Conservation (phyloP, 2,797 vertebrate genomes). For the Alectoris magna region DNA sequence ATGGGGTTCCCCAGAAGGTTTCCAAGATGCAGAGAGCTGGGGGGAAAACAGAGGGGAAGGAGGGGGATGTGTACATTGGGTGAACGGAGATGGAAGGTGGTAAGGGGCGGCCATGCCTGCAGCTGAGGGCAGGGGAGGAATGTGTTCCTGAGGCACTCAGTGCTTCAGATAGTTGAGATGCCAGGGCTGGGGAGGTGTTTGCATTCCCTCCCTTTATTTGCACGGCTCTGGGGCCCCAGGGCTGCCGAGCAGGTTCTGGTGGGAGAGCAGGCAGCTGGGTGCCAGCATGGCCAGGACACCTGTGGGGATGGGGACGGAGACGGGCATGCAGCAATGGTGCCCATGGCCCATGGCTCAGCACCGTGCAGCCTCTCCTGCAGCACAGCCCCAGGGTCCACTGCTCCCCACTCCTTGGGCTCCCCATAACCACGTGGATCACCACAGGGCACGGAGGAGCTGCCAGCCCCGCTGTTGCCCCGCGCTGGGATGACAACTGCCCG, state of each 20-base stretch:
- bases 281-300: neutral
- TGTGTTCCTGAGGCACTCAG: conserved; percentile 54
- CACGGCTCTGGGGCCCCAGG: conserved; percentile 42
- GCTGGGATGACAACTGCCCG: neutral
- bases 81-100: neutral
- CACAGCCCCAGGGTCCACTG: neutral
- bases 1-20: neutral
- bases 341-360: neutral
- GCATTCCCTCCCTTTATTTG: conserved; percentile 61
- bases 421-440: accelerated
- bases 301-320: neutral
- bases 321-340: neutral
- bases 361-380: neutral
- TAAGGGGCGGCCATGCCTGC: accelerated
- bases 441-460: accelerated
- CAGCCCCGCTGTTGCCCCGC: neutral
- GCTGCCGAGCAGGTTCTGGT: conserved; percentile 45
- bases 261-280: neutral
- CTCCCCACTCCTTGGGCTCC: neutral
- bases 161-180: conserved; percentile 59
- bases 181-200: conserved; percentile 61
- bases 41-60: neutral
- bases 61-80: neutral
- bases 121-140: neutral
- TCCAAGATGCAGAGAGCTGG: accelerated